Evolutionary conservation across 1,140 invertebrate species (phyloP), one percentile per base, ranked within the genome.

Genomic region (Psilanteris sp.): DNA sequence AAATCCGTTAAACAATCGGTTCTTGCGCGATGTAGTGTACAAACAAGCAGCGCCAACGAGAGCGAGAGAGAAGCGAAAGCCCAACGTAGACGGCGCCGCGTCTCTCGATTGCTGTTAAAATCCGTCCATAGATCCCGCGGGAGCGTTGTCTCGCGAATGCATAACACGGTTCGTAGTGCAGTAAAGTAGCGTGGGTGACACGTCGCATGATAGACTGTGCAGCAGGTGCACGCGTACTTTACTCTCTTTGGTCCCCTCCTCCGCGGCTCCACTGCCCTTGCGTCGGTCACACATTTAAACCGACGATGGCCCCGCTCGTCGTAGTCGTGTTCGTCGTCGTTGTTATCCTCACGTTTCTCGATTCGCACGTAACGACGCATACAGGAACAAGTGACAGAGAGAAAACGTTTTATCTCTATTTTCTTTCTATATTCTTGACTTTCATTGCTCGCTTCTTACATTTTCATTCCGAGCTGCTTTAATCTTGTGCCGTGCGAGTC

Each of bases 131-230:
- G 84, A 85, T 84, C 79, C 80, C 80, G 73, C 59, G 75, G 54
- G 78, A 78, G 78, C 52, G 81, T 85, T 81, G 84, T 85, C 79
- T 78, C 80, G 80, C 76, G 73, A 81, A 85, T 83, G 83, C 85
- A 85, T 84, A 85, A 88, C 85, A 86, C 80, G 83, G 81, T 86
- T 86, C 81, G 80, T 77, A 81, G 80, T 82, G 84, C 82, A 84
- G 83, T 83, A 86, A 87, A 86, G 84, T 85, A 86, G 84, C 86
- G 85, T 87, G 85, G 86, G 87, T 87, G 86, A 87, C 86, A 84
- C 75, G 78, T 52, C 54, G 78, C 78, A 82, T 87, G 87, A 87
- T 85, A 82, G 83, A 87, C 85, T 80, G 82, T 80, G 79, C 79
- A 84, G 81, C 86, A 87, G 87, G 85, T 87, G 85, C 87, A 81